Evolutionary conservation across 2,797 vertebrate species (phyloP), one percentile per base, ranked within the genome.

Genomic region (Trachurus trachurus): DNA sequence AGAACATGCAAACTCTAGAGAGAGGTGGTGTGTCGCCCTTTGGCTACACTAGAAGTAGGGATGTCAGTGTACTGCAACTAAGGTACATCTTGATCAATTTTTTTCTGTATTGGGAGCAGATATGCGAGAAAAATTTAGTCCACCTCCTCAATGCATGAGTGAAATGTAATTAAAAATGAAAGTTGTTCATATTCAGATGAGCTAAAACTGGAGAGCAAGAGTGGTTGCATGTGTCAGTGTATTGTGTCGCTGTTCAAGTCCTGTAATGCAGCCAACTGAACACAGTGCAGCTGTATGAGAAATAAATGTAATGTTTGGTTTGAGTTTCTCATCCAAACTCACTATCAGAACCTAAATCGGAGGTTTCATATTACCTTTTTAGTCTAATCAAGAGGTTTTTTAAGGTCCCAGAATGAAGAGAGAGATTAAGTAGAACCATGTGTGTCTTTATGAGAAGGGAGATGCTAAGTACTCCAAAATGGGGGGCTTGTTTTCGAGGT

Each of bases 381-480:
- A 78, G 69, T 87, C 65, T 81, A 93, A 93, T 94, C 83, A 91
- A 87, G 83, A 68, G 71, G 62, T 78, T 85, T 86, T 71, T 84
- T 82, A 62, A 82, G 71, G 81, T 79, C 86, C 71, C 65, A 75
- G 63, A 86, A 76, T 76, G 80, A 87, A 85, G 74, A 84, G 56
- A 60, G 76, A 81, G 66, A 90, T 82, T 88, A 80, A 94, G 70
- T 80, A 78, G 61, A 92, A 90, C 78, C 92, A 94, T 90, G 74
- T 93, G 90, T 89, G 77, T 85, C 80, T 87, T 88, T 86, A 90
- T 86, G 84, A 88, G 81, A 78, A 62, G 76, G 80, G 70, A 66
- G 72, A 88, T 74, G 57, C 62, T 80, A 71, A 74, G 74, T 64
- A 74, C 74, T 76, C 81, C 52, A 71, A 57, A 82, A 69, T 72